These are phyloP conservation scores for Heliconius aoede DNA, from an alignment of 2,888 invertebrate species.

Conservation along the genomic window DNA sequence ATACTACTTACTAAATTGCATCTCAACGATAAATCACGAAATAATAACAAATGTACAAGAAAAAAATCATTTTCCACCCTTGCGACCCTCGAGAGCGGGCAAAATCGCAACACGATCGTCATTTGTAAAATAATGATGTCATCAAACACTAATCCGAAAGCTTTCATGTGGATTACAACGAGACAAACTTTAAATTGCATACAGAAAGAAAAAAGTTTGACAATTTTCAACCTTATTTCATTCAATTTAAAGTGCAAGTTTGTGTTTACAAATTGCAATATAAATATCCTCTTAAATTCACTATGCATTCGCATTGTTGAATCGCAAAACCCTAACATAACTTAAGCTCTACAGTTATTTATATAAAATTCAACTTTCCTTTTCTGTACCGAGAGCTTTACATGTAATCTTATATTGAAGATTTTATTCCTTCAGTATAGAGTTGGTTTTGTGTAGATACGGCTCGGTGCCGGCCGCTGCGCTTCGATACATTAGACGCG, in stretches of 20 bases:
- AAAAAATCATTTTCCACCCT: constrained; percentile 58
- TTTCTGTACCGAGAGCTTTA: constrained; percentile 19
- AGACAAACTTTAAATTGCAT: constrained; percentile 43
- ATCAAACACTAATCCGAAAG: constrained; percentile 84
- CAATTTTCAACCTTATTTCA: constrained; percentile 50
- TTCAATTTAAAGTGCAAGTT: constrained; percentile 30
- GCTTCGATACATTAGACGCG: constrained; percentile 81
- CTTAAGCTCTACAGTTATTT: constrained; percentile 46
- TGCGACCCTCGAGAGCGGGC: constrained; percentile 62
- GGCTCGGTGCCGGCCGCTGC: constrained; percentile 65
- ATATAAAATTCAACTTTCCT: constrained; percentile 39
- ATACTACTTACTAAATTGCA: constrained; percentile 54
- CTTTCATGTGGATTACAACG: constrained; percentile 82
- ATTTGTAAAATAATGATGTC: constrained; percentile 83
- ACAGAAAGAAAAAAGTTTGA: neutral
- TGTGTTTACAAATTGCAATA: neutral
- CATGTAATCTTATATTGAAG: constrained; percentile 39
- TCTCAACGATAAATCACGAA: constrained; percentile 71
- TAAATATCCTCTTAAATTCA: constrained; percentile 32
- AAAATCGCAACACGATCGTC: constrained; percentile 79
- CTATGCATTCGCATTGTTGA: constrained; percentile 58
- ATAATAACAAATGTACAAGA: constrained; percentile 54
- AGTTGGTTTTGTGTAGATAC: constrained; percentile 58
- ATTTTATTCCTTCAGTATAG: constrained; percentile 39
- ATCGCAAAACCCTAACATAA: constrained; percentile 51